phyloP scores from a whole-genome alignment of 92 coral and sea anemone species.

The Diadumene lineata region DNA sequence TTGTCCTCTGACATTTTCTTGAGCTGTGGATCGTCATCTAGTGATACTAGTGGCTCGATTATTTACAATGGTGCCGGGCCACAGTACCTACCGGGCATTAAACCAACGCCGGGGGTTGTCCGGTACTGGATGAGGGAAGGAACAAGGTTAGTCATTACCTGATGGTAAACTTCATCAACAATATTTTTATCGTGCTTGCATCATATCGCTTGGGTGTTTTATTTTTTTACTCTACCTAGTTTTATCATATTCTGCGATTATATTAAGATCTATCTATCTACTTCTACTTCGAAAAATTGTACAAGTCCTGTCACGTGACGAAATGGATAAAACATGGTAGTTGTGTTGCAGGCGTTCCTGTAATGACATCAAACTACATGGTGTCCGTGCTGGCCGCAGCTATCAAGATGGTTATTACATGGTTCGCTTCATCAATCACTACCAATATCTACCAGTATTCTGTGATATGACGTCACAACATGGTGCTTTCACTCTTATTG shows the following conservation, averaged over 20 bases:
- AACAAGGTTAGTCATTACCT: constrained; percentile 34
- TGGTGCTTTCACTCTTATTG: constrained; percentile 70
- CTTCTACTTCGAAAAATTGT: too few species aligned
- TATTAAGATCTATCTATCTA: too few species aligned
- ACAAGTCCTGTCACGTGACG: not conserved
- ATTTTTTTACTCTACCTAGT: too few species aligned
- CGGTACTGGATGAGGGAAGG: constrained; percentile 77
- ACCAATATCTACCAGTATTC: constrained; percentile 64
- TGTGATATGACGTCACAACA: constrained; percentile 76
- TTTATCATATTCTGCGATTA: too few species aligned
- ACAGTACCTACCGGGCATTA: constrained; percentile 30
- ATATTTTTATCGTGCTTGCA: too few species aligned
- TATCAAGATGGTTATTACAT: constrained; percentile 46
- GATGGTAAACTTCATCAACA: too few species aligned
- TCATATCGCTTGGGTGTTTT: too few species aligned
- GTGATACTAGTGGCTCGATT: constrained; percentile 51
- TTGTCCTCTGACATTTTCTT: constrained; percentile 28
- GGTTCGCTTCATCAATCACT: constrained; percentile 17
- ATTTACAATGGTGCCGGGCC: constrained; percentile 40
- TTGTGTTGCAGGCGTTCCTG: constrained; percentile 56
- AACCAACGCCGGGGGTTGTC: constrained; percentile 55
- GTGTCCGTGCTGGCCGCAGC: constrained; percentile 41
- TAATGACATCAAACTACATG: constrained; percentile 68
- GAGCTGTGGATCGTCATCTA: constrained; percentile 28
- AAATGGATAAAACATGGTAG: too few species aligned